A percentile compares a stretch with the other conserved stretches of the same genome.
Conservation (phyloP, 1,140 invertebrate species). For the Drosophila santomea region DNA sequence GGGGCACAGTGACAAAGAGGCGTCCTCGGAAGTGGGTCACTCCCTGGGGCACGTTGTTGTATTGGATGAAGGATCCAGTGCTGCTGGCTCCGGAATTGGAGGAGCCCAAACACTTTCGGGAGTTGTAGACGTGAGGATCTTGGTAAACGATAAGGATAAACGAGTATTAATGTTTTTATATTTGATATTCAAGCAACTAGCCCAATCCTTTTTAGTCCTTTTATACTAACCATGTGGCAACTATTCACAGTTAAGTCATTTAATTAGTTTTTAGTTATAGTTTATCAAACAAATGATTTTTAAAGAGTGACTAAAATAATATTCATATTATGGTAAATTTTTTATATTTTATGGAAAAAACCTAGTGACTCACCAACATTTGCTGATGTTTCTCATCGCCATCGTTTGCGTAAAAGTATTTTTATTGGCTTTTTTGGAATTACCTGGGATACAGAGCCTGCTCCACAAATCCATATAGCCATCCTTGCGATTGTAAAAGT, state of each 20-base stretch:
- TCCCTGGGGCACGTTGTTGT: slow-evolving; percentile 91
- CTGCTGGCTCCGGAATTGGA: not conserved
- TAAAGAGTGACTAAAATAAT: too few relatives aligned
- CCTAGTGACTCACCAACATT: not conserved
- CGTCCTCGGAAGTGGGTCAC: slow-evolving; percentile 88
- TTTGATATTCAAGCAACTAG: too few relatives aligned
- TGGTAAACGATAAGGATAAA: too few relatives aligned
- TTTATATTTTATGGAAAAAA: not conserved
- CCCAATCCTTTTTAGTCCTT: too few relatives aligned
- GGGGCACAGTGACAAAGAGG: slow-evolving; percentile 90
- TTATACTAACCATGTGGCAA: too few relatives aligned
- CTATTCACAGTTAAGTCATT: too few relatives aligned
- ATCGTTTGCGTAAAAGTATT: not conserved
- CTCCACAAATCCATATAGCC: not conserved
- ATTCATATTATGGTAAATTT: too few relatives aligned
- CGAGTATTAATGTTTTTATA: not conserved
- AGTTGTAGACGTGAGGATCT: not conserved
- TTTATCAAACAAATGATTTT: too few relatives aligned
- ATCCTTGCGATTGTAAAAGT: slow-evolving; percentile 79
- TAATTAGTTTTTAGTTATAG: too few relatives aligned
- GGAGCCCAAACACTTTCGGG: not conserved
- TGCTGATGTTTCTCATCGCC: too few relatives aligned
- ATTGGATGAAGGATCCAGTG: slow-evolving; percentile 68
- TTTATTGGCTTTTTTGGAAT: not conserved
- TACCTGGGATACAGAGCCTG: not conserved